Percentiles rank a stretch among this genome's conserved stretches.
phyloP scores from a whole-genome alignment of 2,888 invertebrate genomes.

The Synergus umbraculus region DNA sequence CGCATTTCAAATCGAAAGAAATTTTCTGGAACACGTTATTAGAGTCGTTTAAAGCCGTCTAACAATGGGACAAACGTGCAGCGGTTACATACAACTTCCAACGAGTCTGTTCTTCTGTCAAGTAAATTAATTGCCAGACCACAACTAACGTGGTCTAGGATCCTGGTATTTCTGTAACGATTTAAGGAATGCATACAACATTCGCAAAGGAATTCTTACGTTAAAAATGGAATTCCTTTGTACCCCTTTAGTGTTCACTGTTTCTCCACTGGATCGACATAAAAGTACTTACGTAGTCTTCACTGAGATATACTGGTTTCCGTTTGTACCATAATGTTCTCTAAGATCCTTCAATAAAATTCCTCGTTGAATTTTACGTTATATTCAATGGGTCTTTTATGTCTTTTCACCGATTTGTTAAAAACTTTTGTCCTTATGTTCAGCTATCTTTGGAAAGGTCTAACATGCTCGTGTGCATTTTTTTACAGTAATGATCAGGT shows the following conservation, averaged over 20 bases:
- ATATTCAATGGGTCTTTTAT: background rate
- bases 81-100: background rate
- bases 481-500: no score
- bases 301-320: slow-evolving; percentile 11
- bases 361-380: background rate
- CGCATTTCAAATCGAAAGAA: background rate
- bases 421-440: background rate
- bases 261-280: slow-evolving; percentile 3
- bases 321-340: slow-evolving; percentile 22
- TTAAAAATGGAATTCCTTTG: slow-evolving; percentile 37
- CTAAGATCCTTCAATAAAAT: slow-evolving; percentile 13
- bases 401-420: background rate
- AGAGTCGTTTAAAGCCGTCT: slow-evolving; percentile 6
- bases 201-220: slow-evolving; percentile 26
- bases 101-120: slow-evolving; percentile 24
- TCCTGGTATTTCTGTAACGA: slow-evolving; percentile 25
- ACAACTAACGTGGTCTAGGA: slow-evolving; percentile 27
- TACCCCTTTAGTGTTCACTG: slow-evolving; percentile 27
- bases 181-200: slow-evolving; percentile 35
- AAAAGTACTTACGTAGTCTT: slow-evolving; percentile 36
- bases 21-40: slow-evolving; percentile 10
- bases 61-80: slow-evolving; percentile 10
- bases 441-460: no score
- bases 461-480: no score
- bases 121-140: slow-evolving; percentile 32